Evolutionary conservation across 2,888 invertebrate genomes (phyloP).

Genomic region (Heliconius cydno): DNA sequence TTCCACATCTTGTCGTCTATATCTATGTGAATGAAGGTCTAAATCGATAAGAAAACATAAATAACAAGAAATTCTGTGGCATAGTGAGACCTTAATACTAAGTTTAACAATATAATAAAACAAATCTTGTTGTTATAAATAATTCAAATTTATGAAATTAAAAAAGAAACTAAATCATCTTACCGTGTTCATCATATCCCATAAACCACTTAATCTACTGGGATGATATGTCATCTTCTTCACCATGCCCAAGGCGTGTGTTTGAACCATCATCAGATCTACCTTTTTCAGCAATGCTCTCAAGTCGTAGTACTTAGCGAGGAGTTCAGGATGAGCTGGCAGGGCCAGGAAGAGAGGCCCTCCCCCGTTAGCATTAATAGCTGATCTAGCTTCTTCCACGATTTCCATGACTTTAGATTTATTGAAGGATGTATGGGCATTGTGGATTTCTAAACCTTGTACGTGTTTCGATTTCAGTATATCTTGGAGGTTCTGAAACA

Average conservation of each 20-base stretch:
- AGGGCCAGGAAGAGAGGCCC: constrained; percentile 84
- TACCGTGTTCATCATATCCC: constrained; percentile 90
- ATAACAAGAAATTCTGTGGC: no score
- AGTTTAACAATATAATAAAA: no score
- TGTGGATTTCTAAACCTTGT: constrained; percentile 83
- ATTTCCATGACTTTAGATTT: constrained; percentile 77
- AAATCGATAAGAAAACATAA: neutral
- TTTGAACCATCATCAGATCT: constrained; percentile 87
- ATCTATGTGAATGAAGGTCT: neutral
- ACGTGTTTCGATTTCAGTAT: constrained; percentile 82
- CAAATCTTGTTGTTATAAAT: no score
- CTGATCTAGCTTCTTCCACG: constrained; percentile 72
- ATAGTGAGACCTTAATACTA: no score
- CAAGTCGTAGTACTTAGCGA: constrained; percentile 88
- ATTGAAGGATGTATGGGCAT: constrained; percentile 80
- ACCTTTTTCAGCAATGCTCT: constrained; percentile 86
- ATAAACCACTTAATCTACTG: constrained; percentile 88
- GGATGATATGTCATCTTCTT: constrained; percentile 89
- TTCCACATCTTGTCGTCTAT: neutral
- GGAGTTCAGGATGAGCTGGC: constrained; percentile 85
- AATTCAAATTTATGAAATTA: neutral
- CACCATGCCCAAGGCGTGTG: constrained; percentile 85
- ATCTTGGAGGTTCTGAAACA: constrained; percentile 75
- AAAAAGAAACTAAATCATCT: constrained; percentile 54
- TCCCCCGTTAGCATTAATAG: constrained; percentile 74